A percentile compares a stretch with the other conserved stretches of the same genome.
Conservation (phyloP, 2,888 invertebrate species). For the Resseliella maxima region DNA sequence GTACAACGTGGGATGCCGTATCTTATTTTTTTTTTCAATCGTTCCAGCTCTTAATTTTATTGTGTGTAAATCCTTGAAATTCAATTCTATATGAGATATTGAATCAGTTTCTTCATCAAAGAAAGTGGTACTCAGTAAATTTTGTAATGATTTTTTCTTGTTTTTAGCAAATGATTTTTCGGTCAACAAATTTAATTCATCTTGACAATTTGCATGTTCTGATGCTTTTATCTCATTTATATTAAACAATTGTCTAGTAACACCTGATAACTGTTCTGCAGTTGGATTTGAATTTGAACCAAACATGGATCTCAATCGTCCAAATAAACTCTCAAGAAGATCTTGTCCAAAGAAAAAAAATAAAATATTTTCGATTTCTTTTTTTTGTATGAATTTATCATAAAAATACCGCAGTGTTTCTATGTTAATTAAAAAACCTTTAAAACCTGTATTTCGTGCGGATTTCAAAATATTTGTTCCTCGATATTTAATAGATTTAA, state of each 20-base stretch:
- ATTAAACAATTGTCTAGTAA: background rate
- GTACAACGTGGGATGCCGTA: background rate
- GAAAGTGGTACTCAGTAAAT: background rate
- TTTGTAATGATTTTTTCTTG: background rate
- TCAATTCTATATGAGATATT: background rate
- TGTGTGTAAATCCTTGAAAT: background rate
- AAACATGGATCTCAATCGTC: background rate
- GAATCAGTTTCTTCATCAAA: background rate
- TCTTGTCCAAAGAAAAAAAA: conserved; percentile 44
- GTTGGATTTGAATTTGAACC: conserved; percentile 5
- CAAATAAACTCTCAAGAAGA: background rate
- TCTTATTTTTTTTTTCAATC: background rate
- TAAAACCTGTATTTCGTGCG: background rate
- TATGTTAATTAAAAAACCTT: background rate
- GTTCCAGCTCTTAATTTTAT: conserved; percentile 25
- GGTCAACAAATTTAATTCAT: conserved; percentile 5
- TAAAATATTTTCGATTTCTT: conserved; percentile 1
- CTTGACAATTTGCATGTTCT: background rate
- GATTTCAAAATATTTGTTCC: background rate
- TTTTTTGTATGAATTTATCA: background rate
- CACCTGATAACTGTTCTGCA: conserved; percentile 24
- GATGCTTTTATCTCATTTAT: background rate
- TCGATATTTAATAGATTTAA: background rate
- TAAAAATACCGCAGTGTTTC: background rate
- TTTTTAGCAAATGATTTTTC: background rate